Evolutionary conservation across 2,888 invertebrate genomes (phyloP), one percentile per base, ranked within the genome.

Genomic region (Lasioglossum oenotherae): DNA sequence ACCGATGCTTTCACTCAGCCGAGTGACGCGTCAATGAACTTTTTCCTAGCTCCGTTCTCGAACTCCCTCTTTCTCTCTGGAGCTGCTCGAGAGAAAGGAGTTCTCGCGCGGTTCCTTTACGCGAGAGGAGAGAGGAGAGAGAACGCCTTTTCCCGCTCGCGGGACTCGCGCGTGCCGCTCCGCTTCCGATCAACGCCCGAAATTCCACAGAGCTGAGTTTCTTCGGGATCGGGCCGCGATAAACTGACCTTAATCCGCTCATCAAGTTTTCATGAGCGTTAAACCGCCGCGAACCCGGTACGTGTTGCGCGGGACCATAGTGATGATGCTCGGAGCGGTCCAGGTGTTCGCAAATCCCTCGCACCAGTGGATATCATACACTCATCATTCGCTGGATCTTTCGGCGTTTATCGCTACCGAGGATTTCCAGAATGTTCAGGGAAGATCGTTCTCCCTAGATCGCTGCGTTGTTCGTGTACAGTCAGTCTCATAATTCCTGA

Each of bases 181-280:
- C 60, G 60, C 31, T 64, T 31, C 60, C 60, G 27, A 31, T 64
- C 31, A 16, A 14, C 31, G n/a, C 53, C 69, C 53, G 78, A 82
- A 81, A 78, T 84, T 84, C 38, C 53, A 8, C 74, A 53, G n/a
- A 41, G 73, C 23, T 3, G 53, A 53, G 53, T 23, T 53, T 53
- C 53, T 27, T 35, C 53, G 78, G 75, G 67, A 60, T 76, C 46
- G 72, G 12, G 12, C 44, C 27, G 82, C 78, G 74, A 79, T 79
- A 85, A 85, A 85, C 83, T 82, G 83, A 76, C 79, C 83, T 82
- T 79, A 82, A 85, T 85, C 83, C 72, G 76, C 82, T 82, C 84
- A 76, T 82, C 82, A 85, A 85, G 84, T 85, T 85, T 79, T 82
- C 84, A 79, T 73, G 78, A 78, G 82, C 74, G 71, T 78, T 82